Base-by-base conservation (phyloP, 2,797 vertebrate species). In the Hylomyscus alleni region DNA sequence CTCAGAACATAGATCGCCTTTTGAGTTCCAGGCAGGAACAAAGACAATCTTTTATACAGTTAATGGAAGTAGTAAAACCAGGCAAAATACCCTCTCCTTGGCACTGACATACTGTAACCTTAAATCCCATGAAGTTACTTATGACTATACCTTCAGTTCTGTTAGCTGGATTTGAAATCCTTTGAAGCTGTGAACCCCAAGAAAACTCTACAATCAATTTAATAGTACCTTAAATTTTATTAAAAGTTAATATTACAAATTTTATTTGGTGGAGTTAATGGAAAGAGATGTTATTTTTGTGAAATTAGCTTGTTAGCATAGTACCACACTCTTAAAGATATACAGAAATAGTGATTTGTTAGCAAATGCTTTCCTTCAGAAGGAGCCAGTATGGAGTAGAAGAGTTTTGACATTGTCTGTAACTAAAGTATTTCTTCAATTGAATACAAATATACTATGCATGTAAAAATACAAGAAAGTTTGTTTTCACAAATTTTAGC, bases 361-460 rank as follows among this genome's bases (percentile, higher is more conserved):
- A n/a, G 58, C 29, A 93, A 96, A 88, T 67, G 17, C 62, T 91
- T 96, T 76, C 76, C 76, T 95, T 89, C 24, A 77, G 34, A 67
- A 60, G 77, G 58, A 96, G 89, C 40, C 62, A 83, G 37, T 65
- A 78, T 50, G 76, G 37, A 93, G 91, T 97, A 97, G 96, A 98
- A 80, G 97, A 96, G 92, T 22, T 98, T 95, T 95, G 91, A 89
- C 82, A 85, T 94, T 85, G 65, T 94, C 96, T 92, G 85, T 97
- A 89, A 96, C 93, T 96, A 98, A 98, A 96, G 98, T 96, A 98
- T 97, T 97, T 98, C 97, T 98, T 98, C 98, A 98, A 98, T 67
- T 91, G 80, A 99, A 98, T 99, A 99, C 98, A 99, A 99, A 99
- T 99, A 99, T 99, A 99, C 98, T 99, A 98, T 99, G 98, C 99